These are phyloP conservation scores for Xylocampa areola DNA, from an alignment of 2,888 invertebrate genomes.

Conservation along the genomic window DNA sequence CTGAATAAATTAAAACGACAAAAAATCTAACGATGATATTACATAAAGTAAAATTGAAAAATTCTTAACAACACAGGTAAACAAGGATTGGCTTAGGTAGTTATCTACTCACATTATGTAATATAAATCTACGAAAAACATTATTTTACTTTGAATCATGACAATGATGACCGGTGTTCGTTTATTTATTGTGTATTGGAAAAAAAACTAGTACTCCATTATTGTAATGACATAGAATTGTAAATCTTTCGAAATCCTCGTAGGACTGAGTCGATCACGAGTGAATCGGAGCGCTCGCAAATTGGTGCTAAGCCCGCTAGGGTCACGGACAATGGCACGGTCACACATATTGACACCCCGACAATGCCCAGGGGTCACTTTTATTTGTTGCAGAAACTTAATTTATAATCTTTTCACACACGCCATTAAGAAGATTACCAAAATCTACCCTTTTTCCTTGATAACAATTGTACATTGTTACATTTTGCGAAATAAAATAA, in stretches of 20 bases:
- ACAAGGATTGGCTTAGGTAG: not conserved
- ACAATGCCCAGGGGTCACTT: constrained; percentile 89
- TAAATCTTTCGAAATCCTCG: constrained; percentile 73
- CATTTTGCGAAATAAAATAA: constrained; percentile 83
- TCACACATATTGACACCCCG: constrained; percentile 89
- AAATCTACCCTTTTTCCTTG: constrained; percentile 88
- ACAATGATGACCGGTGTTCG: constrained; percentile 18
- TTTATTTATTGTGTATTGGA: constrained; percentile 17
- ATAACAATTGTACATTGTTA: constrained; percentile 88
- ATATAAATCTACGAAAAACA: constrained; percentile 6
- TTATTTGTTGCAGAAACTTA: constrained; percentile 90
- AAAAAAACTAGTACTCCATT: constrained; percentile 62
- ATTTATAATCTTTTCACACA: constrained; percentile 90
- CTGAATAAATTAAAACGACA: constrained; percentile 35
- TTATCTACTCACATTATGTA: constrained; percentile 3
- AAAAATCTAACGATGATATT: not conserved
- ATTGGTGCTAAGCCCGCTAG: constrained; percentile 84
- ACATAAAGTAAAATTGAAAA: not conserved
- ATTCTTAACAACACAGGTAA: not conserved
- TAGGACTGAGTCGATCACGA: constrained; percentile 76
- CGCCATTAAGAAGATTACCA: constrained; percentile 89
- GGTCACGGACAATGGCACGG: constrained; percentile 87
- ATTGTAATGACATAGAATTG: constrained; percentile 70
- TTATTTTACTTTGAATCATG: constrained; percentile 4
- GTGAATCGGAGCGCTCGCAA: constrained; percentile 82